Evolutionary conservation across 2,888 invertebrate species (phyloP).

Genomic region (Rhorus exstirpatorius): DNA sequence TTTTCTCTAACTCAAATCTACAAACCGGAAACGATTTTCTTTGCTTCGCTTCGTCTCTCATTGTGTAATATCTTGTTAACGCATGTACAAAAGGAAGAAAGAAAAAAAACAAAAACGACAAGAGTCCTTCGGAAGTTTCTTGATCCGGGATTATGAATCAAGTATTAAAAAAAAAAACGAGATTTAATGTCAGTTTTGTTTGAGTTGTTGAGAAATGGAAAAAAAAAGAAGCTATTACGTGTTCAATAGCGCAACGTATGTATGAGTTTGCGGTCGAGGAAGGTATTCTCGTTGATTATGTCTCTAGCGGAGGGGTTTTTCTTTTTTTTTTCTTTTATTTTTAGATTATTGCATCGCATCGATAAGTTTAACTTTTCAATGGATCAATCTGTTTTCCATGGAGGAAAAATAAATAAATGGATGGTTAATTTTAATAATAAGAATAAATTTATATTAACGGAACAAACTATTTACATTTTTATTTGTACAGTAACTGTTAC

Average conservation of each 20-base stretch:
- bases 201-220: no score
- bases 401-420: conserved; percentile 14
- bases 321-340: not conserved
- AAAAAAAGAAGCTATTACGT: no score
- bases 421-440: conserved; percentile 53
- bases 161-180: conserved; percentile 4
- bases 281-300: no score
- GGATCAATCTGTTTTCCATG: conserved; percentile 13
- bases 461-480: conserved; percentile 76
- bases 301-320: no score
- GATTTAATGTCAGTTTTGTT: no score
- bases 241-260: no score
- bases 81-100: not conserved
- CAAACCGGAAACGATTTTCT: not conserved
- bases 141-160: not conserved
- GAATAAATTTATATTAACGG: conserved; percentile 36
- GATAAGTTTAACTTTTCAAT: conserved; percentile 37
- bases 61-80: not conserved
- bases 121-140: not conserved
- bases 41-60: not conserved
- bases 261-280: no score
- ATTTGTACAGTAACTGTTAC: conserved; percentile 82
- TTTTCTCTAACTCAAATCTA: not conserved
- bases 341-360: conserved; percentile 17
- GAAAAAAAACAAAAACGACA: no score